Evolutionary conservation across 2,797 vertebrate species (phyloP).

Genomic region (Cottoperca gobio): DNA sequence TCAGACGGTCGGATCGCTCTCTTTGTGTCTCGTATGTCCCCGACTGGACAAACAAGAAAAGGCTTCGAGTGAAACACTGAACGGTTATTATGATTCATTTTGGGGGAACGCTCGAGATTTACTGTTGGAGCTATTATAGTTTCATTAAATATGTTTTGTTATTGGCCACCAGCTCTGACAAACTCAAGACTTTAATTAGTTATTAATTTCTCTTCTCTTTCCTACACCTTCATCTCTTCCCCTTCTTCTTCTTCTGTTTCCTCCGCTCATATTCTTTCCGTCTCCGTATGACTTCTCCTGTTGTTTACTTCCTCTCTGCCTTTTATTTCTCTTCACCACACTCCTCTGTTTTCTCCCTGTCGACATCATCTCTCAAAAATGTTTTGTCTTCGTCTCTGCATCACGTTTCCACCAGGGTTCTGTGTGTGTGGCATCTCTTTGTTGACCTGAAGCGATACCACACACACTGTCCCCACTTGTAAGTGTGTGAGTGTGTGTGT

Average conservation of each 20-base stretch:
- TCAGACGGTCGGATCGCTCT: no score
- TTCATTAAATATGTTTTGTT: no score
- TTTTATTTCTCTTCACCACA: not conserved
- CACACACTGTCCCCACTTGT: constrained; percentile 11
- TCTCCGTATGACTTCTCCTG: not conserved
- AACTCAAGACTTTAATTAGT: no score
- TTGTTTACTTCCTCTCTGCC: not conserved
- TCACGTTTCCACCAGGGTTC: not conserved
- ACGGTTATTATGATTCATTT: no score
- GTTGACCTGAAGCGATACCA: constrained; percentile 31
- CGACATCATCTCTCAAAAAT: not conserved
- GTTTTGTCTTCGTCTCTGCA: not conserved
- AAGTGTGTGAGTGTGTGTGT: not conserved
- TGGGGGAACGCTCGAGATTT: no score
- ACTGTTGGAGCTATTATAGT: no score
- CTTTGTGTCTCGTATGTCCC: no score
- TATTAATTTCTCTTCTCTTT: no score
- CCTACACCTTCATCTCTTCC: no score
- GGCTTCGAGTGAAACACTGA: no score
- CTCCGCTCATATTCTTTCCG: constrained; percentile 33
- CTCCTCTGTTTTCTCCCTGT: not conserved
- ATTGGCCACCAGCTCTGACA: no score
- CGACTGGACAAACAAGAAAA: no score
- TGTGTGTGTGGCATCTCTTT: constrained; percentile 28
- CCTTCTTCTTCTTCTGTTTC: not conserved